phyloP scores from a whole-genome alignment of 2,888 invertebrate species.

The Acronicta aceris region DNA sequence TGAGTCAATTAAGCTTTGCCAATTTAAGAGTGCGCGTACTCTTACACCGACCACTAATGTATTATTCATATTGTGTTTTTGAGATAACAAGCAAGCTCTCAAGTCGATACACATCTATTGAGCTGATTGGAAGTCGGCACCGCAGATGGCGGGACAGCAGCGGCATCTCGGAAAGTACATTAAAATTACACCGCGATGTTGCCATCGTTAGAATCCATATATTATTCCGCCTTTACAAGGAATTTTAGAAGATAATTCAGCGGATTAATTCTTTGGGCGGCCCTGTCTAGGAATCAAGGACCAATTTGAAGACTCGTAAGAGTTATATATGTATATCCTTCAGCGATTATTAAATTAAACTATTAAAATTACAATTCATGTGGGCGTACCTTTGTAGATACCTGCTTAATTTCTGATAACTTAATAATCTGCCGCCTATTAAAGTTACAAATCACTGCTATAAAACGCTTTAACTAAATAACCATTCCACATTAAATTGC shows the following conservation, averaged over 20 bases:
- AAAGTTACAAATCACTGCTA: slow-evolving; percentile 29
- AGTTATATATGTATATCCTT: not conserved
- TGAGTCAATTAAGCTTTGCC: slow-evolving; percentile 88
- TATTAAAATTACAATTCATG: no score
- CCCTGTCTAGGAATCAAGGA: slow-evolving; percentile 22
- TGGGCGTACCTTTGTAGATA: no score
- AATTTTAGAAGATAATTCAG: slow-evolving; percentile 34
- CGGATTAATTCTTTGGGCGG: slow-evolving; percentile 37
- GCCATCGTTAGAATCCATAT: slow-evolving; percentile 56
- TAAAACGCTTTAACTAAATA: slow-evolving; percentile 47
- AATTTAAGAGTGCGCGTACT: slow-evolving; percentile 83
- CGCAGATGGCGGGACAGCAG: slow-evolving; percentile 70
- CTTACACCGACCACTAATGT: slow-evolving; percentile 82
- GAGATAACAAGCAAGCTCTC: slow-evolving; percentile 87
- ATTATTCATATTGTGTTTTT: slow-evolving; percentile 89
- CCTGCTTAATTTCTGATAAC: slow-evolving; percentile 38
- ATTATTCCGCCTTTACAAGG: slow-evolving; percentile 32
- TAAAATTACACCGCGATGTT: slow-evolving; percentile 71
- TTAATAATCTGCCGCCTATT: slow-evolving; percentile 35
- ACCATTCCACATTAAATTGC: slow-evolving; percentile 51
- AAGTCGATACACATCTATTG: slow-evolving; percentile 87
- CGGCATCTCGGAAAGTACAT: slow-evolving; percentile 71
- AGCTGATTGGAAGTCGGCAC: slow-evolving; percentile 79
- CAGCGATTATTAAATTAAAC: slow-evolving; percentile 12
- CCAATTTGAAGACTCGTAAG: slow-evolving; percentile 13